These are phyloP conservation scores for Enteromius argenteus DNA, from an alignment of 2,797 vertebrate genomes.

Conservation along the genomic window DNA sequence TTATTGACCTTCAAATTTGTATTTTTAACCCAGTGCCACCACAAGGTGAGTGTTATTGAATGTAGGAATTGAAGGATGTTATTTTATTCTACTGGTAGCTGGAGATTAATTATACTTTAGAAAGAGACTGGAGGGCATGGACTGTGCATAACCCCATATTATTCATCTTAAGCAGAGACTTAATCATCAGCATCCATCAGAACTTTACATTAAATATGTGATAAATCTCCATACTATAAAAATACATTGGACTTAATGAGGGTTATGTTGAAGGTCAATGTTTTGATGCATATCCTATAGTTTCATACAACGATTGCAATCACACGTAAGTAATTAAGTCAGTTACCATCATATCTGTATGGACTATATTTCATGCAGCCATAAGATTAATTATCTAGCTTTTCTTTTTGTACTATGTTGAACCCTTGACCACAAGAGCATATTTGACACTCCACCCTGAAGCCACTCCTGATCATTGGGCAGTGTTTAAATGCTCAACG, in stretches of 20 bases:
- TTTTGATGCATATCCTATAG: constrained; percentile 5
- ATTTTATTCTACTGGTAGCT: constrained; percentile 71
- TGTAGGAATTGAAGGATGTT: constrained; percentile 35
- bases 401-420: background rate
- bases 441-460: background rate
- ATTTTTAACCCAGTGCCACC: constrained; percentile 34
- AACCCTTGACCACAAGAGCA: background rate
- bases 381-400: background rate
- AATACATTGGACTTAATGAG: constrained; percentile 20
- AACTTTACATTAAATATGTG: constrained; percentile 41
- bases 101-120: constrained; percentile 75
- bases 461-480: background rate
- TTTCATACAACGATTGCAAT: background rate
- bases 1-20: constrained; percentile 12
- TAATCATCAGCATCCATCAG: constrained; percentile 67
- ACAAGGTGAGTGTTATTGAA: constrained; percentile 56
- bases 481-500: background rate
- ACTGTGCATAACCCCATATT: constrained; percentile 65
- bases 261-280: background rate
- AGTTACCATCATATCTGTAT: background rate
- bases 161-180: constrained; percentile 80
- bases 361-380: background rate
- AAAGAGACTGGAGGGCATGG: constrained; percentile 73
- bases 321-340: background rate
- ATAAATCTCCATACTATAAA: constrained; percentile 37